Percentiles rank a stretch among this genome's conserved stretches.
These are phyloP conservation scores for Orthonychiurus folsomi DNA, from an alignment of 2,888 invertebrate species.

Conservation along the genomic window DNA sequence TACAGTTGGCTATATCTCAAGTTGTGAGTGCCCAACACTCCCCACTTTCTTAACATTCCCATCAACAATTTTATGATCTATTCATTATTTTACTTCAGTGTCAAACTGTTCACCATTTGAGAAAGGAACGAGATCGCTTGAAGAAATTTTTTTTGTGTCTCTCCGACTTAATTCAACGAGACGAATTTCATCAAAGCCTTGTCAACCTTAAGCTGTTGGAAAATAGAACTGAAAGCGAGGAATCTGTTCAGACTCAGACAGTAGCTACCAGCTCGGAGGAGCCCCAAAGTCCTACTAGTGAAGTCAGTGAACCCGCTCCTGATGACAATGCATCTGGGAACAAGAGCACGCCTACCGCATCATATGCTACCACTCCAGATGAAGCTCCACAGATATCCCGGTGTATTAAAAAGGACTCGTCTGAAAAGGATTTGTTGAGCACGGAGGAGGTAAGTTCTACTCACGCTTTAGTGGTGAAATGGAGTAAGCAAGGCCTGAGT, in stretches of 20 bases:
- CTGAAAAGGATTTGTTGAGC: background rate
- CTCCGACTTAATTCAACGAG: constrained; percentile 54
- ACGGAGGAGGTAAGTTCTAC: constrained; percentile 3
- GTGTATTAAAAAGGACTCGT: background rate
- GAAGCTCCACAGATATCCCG: constrained; percentile 1
- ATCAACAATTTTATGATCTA: background rate
- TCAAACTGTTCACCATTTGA: constrained; percentile 35
- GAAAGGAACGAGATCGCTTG: constrained; percentile 46
- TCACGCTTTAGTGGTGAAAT: too few relatives aligned
- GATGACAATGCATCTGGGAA: too few relatives aligned
- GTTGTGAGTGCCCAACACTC: constrained; percentile 47
- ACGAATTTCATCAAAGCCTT: constrained; percentile 54
- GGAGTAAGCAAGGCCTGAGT: too few relatives aligned
- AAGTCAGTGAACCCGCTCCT: background rate
- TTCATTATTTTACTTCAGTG: too few relatives aligned
- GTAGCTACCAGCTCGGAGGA: background rate
- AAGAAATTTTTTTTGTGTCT: constrained; percentile 49
- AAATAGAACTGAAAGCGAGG: constrained; percentile 9
- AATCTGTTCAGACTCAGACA: background rate
- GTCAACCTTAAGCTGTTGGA: constrained; percentile 52
- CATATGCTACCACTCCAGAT: background rate
- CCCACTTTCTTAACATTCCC: background rate
- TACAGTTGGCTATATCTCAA: constrained; percentile 57
- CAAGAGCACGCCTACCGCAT: background rate
- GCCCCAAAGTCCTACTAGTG: background rate